Percentiles rank a stretch among this genome's conserved stretches.
Evolutionary conservation across 2,113 vertebrate species (phyloP).

Genomic region (Carettochelys insculpta): DNA sequence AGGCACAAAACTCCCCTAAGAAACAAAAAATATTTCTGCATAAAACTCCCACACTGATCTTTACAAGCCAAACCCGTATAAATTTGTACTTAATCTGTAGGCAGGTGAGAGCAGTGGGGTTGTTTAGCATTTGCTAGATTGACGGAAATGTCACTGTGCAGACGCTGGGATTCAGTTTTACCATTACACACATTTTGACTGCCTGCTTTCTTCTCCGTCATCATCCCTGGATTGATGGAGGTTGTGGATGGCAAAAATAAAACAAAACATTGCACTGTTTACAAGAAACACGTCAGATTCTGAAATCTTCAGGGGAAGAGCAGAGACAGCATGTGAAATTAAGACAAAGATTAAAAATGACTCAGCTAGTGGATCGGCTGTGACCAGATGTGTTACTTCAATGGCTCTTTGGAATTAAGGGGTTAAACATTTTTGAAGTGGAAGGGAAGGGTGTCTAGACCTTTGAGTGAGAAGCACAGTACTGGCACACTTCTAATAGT

Average conservation of each 20-base stretch:
- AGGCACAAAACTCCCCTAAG: background rate
- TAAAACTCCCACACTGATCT: background rate
- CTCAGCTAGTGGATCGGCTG: background rate
- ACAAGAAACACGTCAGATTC: rapidly evolving
- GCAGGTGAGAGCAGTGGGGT: background rate
- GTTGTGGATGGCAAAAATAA: background rate
- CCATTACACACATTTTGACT: background rate
- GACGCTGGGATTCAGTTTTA: background rate
- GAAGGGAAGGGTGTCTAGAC: background rate
- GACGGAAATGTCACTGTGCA: background rate
- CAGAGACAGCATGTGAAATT: background rate
- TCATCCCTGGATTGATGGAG: background rate
- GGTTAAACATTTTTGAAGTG: background rate
- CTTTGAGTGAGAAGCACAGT: background rate
- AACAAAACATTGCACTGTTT: background rate
- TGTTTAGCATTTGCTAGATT: background rate
- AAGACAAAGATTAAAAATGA: background rate
- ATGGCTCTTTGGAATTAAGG: background rate
- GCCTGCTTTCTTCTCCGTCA: background rate
- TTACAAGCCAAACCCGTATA: background rate
- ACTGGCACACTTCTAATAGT: background rate
- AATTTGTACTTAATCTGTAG: background rate
- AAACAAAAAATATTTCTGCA: background rate
- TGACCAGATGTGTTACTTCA: background rate
- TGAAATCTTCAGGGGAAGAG: background rate